Percentiles rank a stretch among this genome's conserved stretches.
These are phyloP conservation scores for Orchestia grillus DNA, from an alignment of 1,140 invertebrate genomes.

Conservation along the genomic window DNA sequence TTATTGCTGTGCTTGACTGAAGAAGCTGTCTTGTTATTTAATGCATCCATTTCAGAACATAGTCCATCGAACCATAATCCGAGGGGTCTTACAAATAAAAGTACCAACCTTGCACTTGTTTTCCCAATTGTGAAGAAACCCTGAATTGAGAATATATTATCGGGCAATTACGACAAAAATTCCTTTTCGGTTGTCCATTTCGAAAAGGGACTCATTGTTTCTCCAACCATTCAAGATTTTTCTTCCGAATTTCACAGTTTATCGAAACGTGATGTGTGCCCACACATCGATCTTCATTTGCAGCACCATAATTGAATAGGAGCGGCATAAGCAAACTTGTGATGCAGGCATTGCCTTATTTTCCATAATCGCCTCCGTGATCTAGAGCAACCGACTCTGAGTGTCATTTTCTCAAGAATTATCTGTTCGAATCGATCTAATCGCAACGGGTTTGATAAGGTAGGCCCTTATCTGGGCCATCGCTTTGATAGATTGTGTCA, in stretches of 20 bases:
- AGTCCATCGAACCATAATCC: too few species aligned
- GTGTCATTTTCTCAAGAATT: not conserved
- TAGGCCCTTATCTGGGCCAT: not conserved
- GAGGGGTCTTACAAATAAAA: too few species aligned
- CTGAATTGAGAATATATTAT: too few species aligned
- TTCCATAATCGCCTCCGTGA: not conserved
- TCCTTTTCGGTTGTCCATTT: not conserved
- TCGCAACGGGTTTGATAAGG: not conserved
- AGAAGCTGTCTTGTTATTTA: too few species aligned
- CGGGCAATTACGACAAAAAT: too few species aligned
- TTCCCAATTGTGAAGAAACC: too few species aligned
- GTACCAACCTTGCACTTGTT: too few species aligned
- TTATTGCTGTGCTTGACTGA: too few species aligned
- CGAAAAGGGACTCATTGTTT: not conserved
- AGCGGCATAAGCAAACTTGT: not conserved
- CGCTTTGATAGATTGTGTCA: slow-evolving; percentile 19
- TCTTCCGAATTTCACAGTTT: not conserved
- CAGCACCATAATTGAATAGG: not conserved
- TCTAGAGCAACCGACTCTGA: not conserved
- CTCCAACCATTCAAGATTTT: not conserved
- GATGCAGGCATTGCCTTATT: not conserved
- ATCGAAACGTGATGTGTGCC: not conserved
- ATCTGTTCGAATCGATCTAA: not conserved
- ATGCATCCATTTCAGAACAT: too few species aligned
- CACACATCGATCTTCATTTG: not conserved